Percentiles rank a stretch among this genome's conserved stretches.
Conservation (phyloP, 2,888 invertebrate genomes). For the Athetis lepigone region DNA sequence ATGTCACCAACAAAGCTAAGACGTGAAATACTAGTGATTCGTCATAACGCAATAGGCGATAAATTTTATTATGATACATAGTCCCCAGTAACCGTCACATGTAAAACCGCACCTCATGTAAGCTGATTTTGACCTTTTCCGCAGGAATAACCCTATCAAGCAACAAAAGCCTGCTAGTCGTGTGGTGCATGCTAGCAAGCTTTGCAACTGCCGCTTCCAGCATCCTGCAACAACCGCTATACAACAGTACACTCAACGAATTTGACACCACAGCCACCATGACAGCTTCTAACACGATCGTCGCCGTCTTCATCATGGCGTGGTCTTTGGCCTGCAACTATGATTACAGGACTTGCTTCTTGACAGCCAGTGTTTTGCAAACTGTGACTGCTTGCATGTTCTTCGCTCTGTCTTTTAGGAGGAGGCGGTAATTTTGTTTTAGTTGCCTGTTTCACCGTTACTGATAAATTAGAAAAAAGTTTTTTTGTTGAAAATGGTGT, state of each 20-base stretch:
- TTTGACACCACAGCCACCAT: slow-evolving; percentile 86
- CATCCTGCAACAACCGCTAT: slow-evolving; percentile 83
- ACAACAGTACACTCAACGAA: slow-evolving; percentile 84
- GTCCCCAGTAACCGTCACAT: no score
- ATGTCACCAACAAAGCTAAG: no score
- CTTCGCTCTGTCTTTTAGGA: slow-evolving; percentile 80
- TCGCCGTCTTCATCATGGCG: slow-evolving; percentile 78
- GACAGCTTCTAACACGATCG: slow-evolving; percentile 82
- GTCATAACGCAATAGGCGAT: no score
- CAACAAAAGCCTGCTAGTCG: slow-evolving; percentile 79
- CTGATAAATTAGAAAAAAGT: neutral
- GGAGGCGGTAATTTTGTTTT: slow-evolving; percentile 71
- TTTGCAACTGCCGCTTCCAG: slow-evolving; percentile 81
- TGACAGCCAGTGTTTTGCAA: slow-evolving; percentile 81
- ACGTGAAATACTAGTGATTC: no score
- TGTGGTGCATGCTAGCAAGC: slow-evolving; percentile 86
- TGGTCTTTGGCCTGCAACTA: slow-evolving; percentile 83
- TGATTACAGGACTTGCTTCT: slow-evolving; percentile 81
- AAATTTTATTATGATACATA: no score
- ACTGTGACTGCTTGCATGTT: slow-evolving; percentile 79
- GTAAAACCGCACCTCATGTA: no score
- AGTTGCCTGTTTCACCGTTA: slow-evolving; percentile 9
- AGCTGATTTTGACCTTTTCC: slow-evolving; percentile 50
- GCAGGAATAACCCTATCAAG: slow-evolving; percentile 82
- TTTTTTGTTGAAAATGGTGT: neutral